phyloP scores from a whole-genome alignment of 2,797 vertebrate species.

The Geotrypetes seraphini region DNA sequence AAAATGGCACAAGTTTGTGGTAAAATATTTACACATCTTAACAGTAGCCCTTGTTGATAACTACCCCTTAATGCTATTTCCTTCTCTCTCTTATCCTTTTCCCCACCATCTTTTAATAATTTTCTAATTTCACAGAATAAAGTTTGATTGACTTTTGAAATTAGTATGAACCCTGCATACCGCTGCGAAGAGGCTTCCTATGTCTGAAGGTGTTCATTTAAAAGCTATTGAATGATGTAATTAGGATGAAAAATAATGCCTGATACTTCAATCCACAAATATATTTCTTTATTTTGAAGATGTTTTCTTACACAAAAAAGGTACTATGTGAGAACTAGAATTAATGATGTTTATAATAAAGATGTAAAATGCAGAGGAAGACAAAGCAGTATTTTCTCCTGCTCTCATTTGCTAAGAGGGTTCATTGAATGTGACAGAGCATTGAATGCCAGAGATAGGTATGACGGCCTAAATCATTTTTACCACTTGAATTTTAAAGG shows the following conservation, averaged over 20 bases:
- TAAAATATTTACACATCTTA: too few relatives aligned
- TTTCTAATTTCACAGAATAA: too few relatives aligned
- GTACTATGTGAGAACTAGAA: conserved; percentile 44
- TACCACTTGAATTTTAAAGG: conserved; percentile 43
- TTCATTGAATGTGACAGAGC: conserved; percentile 55
- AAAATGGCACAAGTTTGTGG: too few relatives aligned
- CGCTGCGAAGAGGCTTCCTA: too few relatives aligned
- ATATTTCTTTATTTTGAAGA: conserved; percentile 47
- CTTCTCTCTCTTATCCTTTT: too few relatives aligned
- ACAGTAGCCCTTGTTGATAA: too few relatives aligned
- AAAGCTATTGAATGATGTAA: too few relatives aligned
- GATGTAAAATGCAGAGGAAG: conserved; percentile 50
- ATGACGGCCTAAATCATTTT: conserved; percentile 47
- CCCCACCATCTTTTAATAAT: too few relatives aligned
- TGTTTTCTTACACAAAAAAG: conserved; percentile 44
- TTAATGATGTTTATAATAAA: conserved; percentile 61
- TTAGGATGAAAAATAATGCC: neutral
- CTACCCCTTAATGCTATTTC: too few relatives aligned
- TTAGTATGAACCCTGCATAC: too few relatives aligned
- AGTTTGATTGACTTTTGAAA: conserved; percentile 15
- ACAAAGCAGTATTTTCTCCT: conserved; percentile 51
- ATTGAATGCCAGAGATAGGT: conserved; percentile 38
- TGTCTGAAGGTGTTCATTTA: conserved; percentile 7
- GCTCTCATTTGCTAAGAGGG: conserved; percentile 47
- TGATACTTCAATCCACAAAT: conserved; percentile 30